Evolutionary conservation across 2,888 invertebrate species (phyloP).

Genomic region (Tridacna crocea): DNA sequence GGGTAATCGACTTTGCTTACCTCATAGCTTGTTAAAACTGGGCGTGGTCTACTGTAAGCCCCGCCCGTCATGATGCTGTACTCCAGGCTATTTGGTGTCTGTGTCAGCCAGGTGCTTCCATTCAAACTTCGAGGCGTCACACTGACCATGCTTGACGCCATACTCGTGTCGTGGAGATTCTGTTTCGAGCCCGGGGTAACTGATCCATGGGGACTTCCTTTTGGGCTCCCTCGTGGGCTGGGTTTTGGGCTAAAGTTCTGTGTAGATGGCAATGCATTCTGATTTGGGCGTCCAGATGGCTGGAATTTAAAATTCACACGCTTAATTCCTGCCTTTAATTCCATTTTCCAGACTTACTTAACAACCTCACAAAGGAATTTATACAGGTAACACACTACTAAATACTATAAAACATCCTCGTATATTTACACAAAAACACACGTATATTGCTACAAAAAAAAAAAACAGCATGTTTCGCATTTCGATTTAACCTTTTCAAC

Average conservation of each 20-base stretch:
- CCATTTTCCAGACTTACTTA: not conserved
- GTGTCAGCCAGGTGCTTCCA: conserved; percentile 66
- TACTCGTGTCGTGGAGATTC: conserved; percentile 61
- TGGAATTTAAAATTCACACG: conserved; percentile 31
- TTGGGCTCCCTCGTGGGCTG: conserved; percentile 63
- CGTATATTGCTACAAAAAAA: too few species aligned
- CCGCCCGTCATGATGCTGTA: conserved; percentile 65
- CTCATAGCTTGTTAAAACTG: conserved; percentile 75
- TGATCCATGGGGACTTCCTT: conserved; percentile 41
- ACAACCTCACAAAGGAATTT: too few species aligned
- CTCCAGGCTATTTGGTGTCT: conserved; percentile 58
- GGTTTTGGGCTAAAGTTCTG: conserved; percentile 63
- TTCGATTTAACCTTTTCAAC: too few species aligned
- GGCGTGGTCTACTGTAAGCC: conserved; percentile 70
- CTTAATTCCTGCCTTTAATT: conserved; percentile 12
- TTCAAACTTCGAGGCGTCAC: conserved; percentile 72
- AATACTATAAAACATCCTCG: too few species aligned
- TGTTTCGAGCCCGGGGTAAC: conserved; percentile 47
- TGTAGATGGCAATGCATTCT: conserved; percentile 49
- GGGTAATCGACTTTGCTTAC: conserved; percentile 48
- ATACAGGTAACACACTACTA: too few species aligned
- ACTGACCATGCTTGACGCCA: conserved; percentile 73
- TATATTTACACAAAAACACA: too few species aligned
- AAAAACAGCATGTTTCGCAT: too few species aligned
- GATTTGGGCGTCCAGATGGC: conserved; percentile 58